phyloP scores from a whole-genome alignment of 1,140 invertebrate genomes.

The Pararge aegeria region DNA sequence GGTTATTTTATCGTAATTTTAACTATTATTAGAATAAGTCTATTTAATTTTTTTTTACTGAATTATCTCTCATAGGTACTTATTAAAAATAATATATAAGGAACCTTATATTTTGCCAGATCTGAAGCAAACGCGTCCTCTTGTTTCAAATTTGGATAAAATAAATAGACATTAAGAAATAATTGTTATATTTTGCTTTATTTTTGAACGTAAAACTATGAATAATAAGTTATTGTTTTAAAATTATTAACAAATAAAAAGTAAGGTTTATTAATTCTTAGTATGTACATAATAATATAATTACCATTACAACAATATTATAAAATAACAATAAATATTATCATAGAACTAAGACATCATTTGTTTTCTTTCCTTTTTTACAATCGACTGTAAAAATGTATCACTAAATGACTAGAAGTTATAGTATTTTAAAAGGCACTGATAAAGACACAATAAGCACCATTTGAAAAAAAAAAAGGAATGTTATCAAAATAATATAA shows the following conservation, averaged over 20 bases:
- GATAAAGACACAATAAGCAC: too few relatives aligned
- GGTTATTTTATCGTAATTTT: conserved; percentile 11
- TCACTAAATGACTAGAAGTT: too few relatives aligned
- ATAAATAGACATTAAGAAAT: background rate
- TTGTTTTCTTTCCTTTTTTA: background rate
- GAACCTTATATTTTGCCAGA: conserved; percentile 32
- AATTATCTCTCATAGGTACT: conserved; percentile 57
- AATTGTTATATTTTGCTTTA: background rate
- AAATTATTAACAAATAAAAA: background rate
- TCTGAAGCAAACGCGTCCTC: conserved; percentile 71
- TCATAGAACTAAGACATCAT: background rate
- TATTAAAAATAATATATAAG: conserved; percentile 24
- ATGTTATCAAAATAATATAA: too few relatives aligned
- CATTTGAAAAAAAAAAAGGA: too few relatives aligned
- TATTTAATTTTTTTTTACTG: conserved; percentile 43
- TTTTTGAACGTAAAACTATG: background rate
- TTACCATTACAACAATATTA: background rate
- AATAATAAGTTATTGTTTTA: background rate
- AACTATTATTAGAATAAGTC: conserved; percentile 1
- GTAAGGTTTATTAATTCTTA: background rate
- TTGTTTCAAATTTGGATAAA: conserved; percentile 56
- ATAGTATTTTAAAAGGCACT: too few relatives aligned
- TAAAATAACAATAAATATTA: background rate
- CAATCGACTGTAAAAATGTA: too few relatives aligned
- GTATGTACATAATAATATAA: background rate